Evolutionary conservation across 1,140 invertebrate genomes (phyloP).

Genomic region (Zophobas atratus): DNA sequence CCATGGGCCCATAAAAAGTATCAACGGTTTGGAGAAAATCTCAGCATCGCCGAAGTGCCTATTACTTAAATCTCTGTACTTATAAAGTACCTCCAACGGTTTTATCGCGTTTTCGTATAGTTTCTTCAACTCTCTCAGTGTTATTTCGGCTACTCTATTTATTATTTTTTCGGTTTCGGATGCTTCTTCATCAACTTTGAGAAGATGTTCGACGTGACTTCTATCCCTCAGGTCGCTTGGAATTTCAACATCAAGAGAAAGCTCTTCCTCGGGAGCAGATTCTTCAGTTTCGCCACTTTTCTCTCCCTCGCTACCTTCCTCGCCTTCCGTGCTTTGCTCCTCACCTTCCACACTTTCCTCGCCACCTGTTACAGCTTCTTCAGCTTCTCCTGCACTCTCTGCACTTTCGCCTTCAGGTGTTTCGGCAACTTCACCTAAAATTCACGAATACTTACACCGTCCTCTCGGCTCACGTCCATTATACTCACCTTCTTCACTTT

Average conservation of each 20-base stretch:
- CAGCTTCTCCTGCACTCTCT: constrained; percentile 61
- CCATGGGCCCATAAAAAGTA: constrained; percentile 96
- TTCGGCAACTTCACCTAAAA: constrained; percentile 23
- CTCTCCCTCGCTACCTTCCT: constrained; percentile 57
- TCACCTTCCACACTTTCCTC: constrained; percentile 60
- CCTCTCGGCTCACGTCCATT: neutral
- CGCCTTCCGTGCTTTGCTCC: constrained; percentile 57
- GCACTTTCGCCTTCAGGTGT: constrained; percentile 48
- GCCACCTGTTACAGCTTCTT: constrained; percentile 60
- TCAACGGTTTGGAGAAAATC: constrained; percentile 94
- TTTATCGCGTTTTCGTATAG: constrained; percentile 91
- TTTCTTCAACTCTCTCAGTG: constrained; percentile 88
- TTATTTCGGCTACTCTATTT: constrained; percentile 81
- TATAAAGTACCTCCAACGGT: constrained; percentile 91
- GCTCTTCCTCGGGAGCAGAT: constrained; percentile 70
- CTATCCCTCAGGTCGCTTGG: constrained; percentile 84
- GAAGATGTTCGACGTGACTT: constrained; percentile 85
- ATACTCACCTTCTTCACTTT: constrained; percentile 47
- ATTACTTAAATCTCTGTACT: constrained; percentile 93
- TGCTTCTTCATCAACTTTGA: constrained; percentile 85
- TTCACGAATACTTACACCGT: neutral
- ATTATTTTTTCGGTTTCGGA: constrained; percentile 80
- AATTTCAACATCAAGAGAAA: constrained; percentile 79
- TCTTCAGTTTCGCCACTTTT: constrained; percentile 54
- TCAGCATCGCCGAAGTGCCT: constrained; percentile 94